Evolutionary conservation across 2,888 invertebrate species (phyloP), one percentile per base, ranked within the genome.

Genomic region (Ptychoptera albimana): DNA sequence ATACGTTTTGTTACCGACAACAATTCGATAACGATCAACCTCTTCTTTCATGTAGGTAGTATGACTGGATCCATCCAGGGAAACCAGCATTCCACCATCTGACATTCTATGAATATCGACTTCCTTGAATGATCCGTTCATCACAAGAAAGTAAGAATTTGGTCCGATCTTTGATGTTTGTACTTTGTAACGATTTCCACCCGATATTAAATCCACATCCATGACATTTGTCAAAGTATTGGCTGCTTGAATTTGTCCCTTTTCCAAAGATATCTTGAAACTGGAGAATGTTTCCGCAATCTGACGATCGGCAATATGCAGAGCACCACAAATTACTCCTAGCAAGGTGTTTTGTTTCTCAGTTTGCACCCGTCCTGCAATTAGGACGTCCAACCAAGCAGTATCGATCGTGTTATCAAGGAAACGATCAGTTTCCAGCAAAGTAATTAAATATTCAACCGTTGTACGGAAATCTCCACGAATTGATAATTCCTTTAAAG

Each of bases 1-100:
- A 56, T 94, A 94, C 0, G 97, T 96, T 58, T 94, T 93, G 58
- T 93, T 93, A 8, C 92, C 93, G 55, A 94, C 93, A 1, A 92
- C 88, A 45, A 98, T 88, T 15, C 96, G 75, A 62, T 93, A 97
- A 46, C 88, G 80, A 66, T 91, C 91, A 0, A 94, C 86, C 63
- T 97, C 94, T 60, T 99, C 97, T 56, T 91, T 91, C 73, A 98
- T 79, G 63, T 96, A 97, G 0, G 97, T 96, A 0, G 93, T 94
- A 66, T 82, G 92, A 39, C 92, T 93, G 0, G 86, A 79, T 1
- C 93, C 93, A 59, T 96, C 94, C n/a, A 96, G 71, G 0, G 93
- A 93, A 1, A 98, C 69, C 2, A 98, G 70, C 49, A 97, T 76
- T 1, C 85, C 88, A 14, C 89, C 86, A 59, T 93, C 92, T 14